Evolutionary conservation across 2,113 vertebrate genomes (phyloP), one percentile per base, ranked within the genome.

Genomic region (Corythornis vintsioides): DNA sequence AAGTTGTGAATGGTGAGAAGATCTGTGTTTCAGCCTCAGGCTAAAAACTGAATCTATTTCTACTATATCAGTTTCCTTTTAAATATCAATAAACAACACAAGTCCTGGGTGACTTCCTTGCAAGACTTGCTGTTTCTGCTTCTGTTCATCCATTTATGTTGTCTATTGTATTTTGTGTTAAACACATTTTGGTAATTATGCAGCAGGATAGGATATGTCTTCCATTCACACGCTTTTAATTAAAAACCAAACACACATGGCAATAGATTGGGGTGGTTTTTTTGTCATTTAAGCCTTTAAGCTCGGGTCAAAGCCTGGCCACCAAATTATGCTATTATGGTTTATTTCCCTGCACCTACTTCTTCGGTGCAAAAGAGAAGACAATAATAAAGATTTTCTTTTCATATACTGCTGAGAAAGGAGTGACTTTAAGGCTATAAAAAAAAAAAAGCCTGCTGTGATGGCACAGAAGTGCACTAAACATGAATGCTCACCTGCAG

Each of bases 161-260:
- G 82, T 60, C 61, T 73, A 33, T 70, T 73, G 15, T 40, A 85
- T 71, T 91, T 81, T 78, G 85, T 55, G 63, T 83, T 91, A 79
- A 94, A 59, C 24, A 35, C 45, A 93, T 76, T 90, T 85, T 77
- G 71, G 89, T 95, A 91, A 94, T 92, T 94, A 88, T 74, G 56
- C 75, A 80, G 69, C 69, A 69, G 64, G 55, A 76, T 24, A 72
- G 22, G 31, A 24, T 83, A 80, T 0, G 0, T 91, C 78, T 89
- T 83, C 78, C 87, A 85, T 74, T 96, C 87, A 88, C 40, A 53
- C 1, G 19, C 45, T 93, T 93, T 96, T 93, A 83, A 95, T 90
- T 88, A 80, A 86, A 85, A 94, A 91, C 59, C 55, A 90, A 89
- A 91, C 63, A 86, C 3, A 92, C 42, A n/a, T 0, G 0, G 79